Conservation (phyloP, 2,113 vertebrate genomes). For the Recurvirostra avosetta region DNA sequence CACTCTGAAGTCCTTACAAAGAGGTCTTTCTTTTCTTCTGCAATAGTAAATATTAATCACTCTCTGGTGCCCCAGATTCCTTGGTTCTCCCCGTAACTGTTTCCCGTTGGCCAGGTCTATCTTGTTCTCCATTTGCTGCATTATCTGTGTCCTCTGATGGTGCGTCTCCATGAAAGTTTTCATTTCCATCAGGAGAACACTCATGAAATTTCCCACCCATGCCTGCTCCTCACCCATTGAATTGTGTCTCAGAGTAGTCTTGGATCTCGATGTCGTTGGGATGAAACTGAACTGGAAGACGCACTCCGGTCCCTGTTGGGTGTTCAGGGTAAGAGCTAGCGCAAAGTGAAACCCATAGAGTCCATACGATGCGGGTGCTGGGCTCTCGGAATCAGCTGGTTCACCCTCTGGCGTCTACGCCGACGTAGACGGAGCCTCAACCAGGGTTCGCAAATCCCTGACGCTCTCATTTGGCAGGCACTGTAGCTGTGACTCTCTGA, state of each 20-base stretch:
- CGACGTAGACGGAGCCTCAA: fast-evolving
- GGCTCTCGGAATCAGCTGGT: not conserved
- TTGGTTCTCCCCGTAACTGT: not conserved
- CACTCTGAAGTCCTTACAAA: not conserved
- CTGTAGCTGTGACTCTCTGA: not conserved
- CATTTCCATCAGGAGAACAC: not conserved
- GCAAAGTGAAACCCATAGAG: not conserved
- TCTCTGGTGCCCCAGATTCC: not conserved
- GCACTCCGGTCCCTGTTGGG: fast-evolving
- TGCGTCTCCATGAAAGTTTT: fast-evolving
- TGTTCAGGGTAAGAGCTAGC: not conserved
- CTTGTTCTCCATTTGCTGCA: fast-evolving
- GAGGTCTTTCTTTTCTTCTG: not conserved
- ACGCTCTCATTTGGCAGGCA: not conserved
- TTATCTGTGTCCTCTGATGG: fast-evolving
- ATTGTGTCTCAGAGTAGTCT: not conserved
- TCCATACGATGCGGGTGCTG: fast-evolving
- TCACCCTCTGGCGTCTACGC: fast-evolving
- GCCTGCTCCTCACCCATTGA: not conserved
- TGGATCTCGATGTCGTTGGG: fast-evolving
- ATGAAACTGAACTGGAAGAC: not conserved
- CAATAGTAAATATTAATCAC: fast-evolving
- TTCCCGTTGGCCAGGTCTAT: not conserved
- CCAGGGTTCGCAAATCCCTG: fast-evolving
- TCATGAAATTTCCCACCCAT: not conserved